Percentiles rank a stretch among this genome's conserved stretches.
These are phyloP conservation scores for Drosophila bocki DNA, from an alignment of 1,140 invertebrate species.

Conservation along the genomic window DNA sequence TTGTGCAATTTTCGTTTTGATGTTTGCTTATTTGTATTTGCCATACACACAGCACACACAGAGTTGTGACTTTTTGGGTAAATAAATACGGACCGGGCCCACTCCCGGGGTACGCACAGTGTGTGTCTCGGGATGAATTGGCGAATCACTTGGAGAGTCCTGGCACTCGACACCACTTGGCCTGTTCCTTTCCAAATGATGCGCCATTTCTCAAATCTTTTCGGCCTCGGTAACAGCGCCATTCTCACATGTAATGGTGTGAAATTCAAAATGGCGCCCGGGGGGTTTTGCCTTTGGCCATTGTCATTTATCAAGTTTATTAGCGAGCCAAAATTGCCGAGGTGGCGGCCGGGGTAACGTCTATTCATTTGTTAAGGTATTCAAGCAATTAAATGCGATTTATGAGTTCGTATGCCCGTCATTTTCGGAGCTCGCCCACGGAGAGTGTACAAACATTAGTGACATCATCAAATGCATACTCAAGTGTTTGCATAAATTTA, in stretches of 20 bases:
- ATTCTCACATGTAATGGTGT: conserved; percentile 72
- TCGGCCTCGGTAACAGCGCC: conserved; percentile 13
- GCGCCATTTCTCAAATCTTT: conserved; percentile 77
- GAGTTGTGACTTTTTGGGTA: conserved; percentile 69
- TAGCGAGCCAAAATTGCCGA: conserved; percentile 56
- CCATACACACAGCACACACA: conserved; percentile 59
- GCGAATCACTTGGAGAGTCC: conserved; percentile 56
- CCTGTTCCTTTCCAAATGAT: conserved; percentile 64
- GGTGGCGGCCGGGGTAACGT: conserved; percentile 16
- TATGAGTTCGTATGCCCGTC: conserved; percentile 25
- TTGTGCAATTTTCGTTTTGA: conserved; percentile 67
- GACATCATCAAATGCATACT: conserved; percentile 55
- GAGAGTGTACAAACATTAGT: conserved; percentile 34
- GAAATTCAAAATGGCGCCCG: conserved; percentile 76
- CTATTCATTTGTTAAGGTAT: conserved; percentile 61
- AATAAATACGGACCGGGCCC: conserved; percentile 51
- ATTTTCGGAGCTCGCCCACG: conserved; percentile 10
- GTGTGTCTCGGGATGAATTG: conserved; percentile 54
- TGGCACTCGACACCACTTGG: conserved; percentile 71
- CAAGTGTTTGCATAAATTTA: conserved; percentile 52
- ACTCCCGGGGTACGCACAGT: not conserved
- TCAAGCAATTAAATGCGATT: conserved; percentile 60
- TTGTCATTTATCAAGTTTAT: conserved; percentile 82
- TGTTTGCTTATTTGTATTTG: conserved; percentile 73
- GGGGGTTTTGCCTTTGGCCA: conserved; percentile 32